Evolutionary conservation across 1,140 invertebrate genomes (phyloP), one percentile per base, ranked within the genome.

Genomic region (Neodiprion virginianus): DNA sequence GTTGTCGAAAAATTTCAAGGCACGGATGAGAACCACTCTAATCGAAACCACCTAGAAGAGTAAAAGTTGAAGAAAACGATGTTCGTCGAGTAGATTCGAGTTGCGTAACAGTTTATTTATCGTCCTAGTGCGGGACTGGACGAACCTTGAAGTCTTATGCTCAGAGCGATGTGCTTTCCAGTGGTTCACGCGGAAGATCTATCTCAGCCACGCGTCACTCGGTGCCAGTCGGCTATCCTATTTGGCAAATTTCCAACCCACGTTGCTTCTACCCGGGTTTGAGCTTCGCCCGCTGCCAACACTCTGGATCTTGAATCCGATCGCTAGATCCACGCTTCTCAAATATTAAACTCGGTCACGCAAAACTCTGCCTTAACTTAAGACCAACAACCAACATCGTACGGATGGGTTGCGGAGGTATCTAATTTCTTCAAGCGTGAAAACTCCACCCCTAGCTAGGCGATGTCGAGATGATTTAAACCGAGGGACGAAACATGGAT

Each of bases 141-240:
- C 53, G 53, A 17, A 61, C 53, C 53, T 61, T 61, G 4, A 61
- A 61, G 53, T 61, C 8, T 14, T 12, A 61, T 14, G 53, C 53
- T 61, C 11, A 17, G 53, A 61, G 53, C 53, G 11, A 12, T 61
- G 53, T 61, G 53, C 11, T 61, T 61, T 61, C 53, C 53, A 61
- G 53, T 61, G 53, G 53, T 17, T 61, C 53, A 61, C 28, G 28
- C 53, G 53, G n/a, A 17, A 61, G 53, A 61, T 61, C 53, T 61
- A 61, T 61, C 53, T 61, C 53, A 61, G 53, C 53, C 53, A 61
- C 53, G 53, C 53, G 53, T 61, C 8, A 61, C 53, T 17, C 53
- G 5, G 11, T 12, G 53, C 53, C 7, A 61, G 53, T 12, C 28
- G 28, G 28, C 8, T 61, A 61, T 61, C 53, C 53, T 61, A 61